phyloP scores from a whole-genome alignment of 2,888 invertebrate species.

The Hyposoter dolosus region DNA sequence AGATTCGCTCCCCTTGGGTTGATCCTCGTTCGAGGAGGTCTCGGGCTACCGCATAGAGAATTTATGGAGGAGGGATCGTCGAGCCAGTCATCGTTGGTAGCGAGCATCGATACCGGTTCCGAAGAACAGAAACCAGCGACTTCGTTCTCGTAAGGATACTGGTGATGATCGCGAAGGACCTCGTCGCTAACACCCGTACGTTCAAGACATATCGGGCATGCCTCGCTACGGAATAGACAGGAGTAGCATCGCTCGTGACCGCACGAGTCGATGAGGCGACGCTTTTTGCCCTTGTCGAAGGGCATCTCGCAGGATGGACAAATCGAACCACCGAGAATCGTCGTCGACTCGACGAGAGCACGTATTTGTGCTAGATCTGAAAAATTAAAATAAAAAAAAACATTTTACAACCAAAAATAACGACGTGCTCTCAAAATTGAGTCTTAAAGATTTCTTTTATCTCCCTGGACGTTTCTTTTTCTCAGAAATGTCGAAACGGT shows the following conservation, averaged over 20 bases:
- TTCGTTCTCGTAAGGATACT: conserved; percentile 77
- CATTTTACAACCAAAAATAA: background rate
- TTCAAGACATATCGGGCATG: conserved; percentile 92
- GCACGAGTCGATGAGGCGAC: conserved; percentile 97
- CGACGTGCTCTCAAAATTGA: background rate
- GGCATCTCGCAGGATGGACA: conserved; percentile 97
- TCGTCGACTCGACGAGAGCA: conserved; percentile 91
- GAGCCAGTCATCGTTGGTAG: conserved; percentile 78
- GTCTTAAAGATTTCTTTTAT: background rate
- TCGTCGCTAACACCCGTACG: conserved; percentile 83
- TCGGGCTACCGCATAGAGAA: conserved; percentile 82
- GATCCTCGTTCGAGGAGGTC: conserved; percentile 78
- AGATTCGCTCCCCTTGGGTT: conserved; percentile 74
- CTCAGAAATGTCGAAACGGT: background rate
- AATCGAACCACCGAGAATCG: conserved; percentile 87
- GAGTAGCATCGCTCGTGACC: conserved; percentile 98
- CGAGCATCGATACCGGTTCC: conserved; percentile 75
- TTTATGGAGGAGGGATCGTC: conserved; percentile 82
- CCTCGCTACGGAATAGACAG: conserved; percentile 96
- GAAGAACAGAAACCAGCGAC: conserved; percentile 72
- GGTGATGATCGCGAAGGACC: conserved; percentile 84
- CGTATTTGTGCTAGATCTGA: conserved; percentile 94
- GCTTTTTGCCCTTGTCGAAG: conserved; percentile 98
- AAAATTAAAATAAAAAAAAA: conserved; percentile 79
- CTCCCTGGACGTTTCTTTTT: background rate